Percentiles rank a stretch among this genome's conserved stretches.
phyloP scores from a whole-genome alignment of 1,140 invertebrate species.

The Zelostemma sp. region DNA sequence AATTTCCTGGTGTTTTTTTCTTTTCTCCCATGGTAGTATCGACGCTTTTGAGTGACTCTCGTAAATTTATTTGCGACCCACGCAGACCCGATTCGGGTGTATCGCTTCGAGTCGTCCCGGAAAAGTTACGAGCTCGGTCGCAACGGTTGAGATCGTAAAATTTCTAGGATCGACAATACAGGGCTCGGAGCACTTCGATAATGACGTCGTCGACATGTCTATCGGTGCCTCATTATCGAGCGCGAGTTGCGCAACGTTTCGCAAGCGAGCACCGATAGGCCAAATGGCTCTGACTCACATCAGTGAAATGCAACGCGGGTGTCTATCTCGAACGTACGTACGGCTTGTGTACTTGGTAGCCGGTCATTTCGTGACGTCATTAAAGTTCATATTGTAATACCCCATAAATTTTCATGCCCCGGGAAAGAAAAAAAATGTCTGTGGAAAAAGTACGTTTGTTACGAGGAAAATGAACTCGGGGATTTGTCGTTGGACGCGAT shows the following conservation, averaged over 20 bases:
- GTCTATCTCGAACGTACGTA: constrained; percentile 34
- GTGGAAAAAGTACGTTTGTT: too few species aligned
- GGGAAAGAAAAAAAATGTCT: constrained; percentile 6
- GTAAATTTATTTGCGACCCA: constrained; percentile 23
- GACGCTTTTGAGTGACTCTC: background rate
- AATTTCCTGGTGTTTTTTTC: too few species aligned
- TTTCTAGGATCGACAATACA: constrained; percentile 15
- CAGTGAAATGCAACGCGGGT: constrained; percentile 24
- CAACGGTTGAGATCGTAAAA: constrained; percentile 23
- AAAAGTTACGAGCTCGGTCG: constrained; percentile 14
- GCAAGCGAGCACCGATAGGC: constrained; percentile 41
- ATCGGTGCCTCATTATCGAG: constrained; percentile 46
- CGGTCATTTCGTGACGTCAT: constrained; percentile 34
- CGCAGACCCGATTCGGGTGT: constrained; percentile 4
- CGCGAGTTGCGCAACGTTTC: constrained; percentile 46
- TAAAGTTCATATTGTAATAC: constrained; percentile 22
- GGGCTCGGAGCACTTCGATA: constrained; percentile 39
- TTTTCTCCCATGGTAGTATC: too few species aligned
- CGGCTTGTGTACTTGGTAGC: constrained; percentile 32
- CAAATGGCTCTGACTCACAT: constrained; percentile 43
- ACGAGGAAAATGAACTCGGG: too few species aligned
- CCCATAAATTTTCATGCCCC: constrained; percentile 33
- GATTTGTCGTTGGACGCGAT: too few species aligned
- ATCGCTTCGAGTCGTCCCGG: background rate
- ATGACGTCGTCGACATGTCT: constrained; percentile 47